Evolutionary conservation across 2,797 vertebrate species (phyloP).

Genomic region (Nyctalus aviator): DNA sequence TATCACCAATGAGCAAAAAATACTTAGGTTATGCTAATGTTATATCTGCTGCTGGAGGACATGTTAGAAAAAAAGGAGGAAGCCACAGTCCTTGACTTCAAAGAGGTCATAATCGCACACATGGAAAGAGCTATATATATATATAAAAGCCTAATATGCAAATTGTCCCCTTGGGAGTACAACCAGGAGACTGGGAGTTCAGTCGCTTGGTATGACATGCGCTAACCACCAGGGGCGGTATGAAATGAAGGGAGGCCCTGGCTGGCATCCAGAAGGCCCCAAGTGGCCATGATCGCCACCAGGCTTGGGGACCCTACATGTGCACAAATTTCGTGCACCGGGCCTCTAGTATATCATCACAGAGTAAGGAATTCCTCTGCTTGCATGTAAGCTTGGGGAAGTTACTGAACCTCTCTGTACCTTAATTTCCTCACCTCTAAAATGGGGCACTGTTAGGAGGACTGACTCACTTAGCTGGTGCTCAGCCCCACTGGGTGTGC

Average conservation of each 20-base stretch:
- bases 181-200: too few species aligned
- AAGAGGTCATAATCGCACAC: neutral
- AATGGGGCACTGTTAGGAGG: neutral
- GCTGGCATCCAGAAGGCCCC: too few species aligned
- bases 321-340: too few species aligned
- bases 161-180: too few species aligned
- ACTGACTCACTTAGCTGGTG: neutral
- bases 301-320: too few species aligned
- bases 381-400: neutral
- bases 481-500: neutral
- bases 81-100: neutral
- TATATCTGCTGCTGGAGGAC: neutral
- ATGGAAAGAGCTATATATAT: too few species aligned
- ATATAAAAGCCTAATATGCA: too few species aligned
- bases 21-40: neutral
- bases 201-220: too few species aligned
- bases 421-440: neutral
- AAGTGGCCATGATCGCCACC: too few species aligned
- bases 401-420: neutral
- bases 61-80: neutral
- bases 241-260: too few species aligned
- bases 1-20: neutral
- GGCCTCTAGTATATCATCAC: too few species aligned
- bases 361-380: neutral
- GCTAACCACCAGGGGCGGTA: too few species aligned